A percentile compares a stretch with the other conserved stretches of the same genome.
phyloP scores from a whole-genome alignment of 2,797 vertebrate genomes.

The Phoebastria nigripes region DNA sequence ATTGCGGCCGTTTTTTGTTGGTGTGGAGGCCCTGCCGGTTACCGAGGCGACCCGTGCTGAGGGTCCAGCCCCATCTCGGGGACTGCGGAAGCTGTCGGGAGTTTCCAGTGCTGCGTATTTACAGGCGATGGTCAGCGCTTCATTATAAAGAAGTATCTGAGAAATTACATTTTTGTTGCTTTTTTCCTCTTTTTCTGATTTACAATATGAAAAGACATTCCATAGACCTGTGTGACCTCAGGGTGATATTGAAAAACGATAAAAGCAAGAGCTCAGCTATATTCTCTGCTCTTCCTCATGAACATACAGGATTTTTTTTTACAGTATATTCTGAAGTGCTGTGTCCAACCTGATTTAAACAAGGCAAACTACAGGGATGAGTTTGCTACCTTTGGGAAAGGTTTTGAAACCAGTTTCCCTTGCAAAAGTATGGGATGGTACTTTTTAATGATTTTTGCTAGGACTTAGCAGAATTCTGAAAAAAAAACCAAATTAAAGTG shows the following conservation, averaged over 20 bases:
- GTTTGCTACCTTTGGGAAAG: neutral
- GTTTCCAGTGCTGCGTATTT: slow-evolving; percentile 11
- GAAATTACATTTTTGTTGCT: neutral
- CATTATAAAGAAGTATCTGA: neutral
- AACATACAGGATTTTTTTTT: neutral
- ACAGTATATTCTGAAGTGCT: neutral
- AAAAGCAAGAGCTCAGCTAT: slow-evolving; percentile 26
- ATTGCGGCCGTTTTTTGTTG: neutral
- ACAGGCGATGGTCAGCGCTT: neutral
- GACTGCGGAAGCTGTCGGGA: neutral
- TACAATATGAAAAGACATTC: slow-evolving; percentile 40
- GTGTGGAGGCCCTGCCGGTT: neutral
- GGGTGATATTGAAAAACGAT: slow-evolving; percentile 11
- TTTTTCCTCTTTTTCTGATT: slow-evolving; percentile 35
- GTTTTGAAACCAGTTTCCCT: neutral
- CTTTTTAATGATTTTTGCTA: neutral
- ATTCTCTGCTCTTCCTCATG: neutral
- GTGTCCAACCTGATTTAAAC: slow-evolving; percentile 11
- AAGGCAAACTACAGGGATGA: neutral
- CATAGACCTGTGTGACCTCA: neutral
- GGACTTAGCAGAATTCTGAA: neutral
- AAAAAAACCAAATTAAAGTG: neutral
- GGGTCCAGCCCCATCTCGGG: neutral
- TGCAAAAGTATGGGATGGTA: neutral
- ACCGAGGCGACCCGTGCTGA: neutral